Conservation (phyloP, 2,888 invertebrate genomes). For the Hanleya hanleyi region DNA sequence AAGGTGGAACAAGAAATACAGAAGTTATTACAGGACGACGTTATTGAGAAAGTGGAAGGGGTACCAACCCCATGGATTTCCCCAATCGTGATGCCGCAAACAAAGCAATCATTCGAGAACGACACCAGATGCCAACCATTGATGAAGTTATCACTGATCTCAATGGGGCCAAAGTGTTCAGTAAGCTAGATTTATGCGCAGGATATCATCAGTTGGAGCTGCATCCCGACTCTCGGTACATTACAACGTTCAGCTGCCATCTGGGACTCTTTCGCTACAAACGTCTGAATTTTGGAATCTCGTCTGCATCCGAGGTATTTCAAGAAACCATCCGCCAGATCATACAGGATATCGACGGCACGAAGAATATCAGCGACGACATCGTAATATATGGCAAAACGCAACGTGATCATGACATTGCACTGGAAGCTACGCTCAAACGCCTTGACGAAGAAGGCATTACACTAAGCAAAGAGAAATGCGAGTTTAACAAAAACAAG, state of each 20-base stretch:
- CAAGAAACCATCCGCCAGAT: conserved; percentile 34
- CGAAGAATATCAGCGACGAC: conserved; percentile 44
- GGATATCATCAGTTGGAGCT: conserved; percentile 49
- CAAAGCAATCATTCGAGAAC: conserved; percentile 41
- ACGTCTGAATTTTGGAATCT: conserved; percentile 41
- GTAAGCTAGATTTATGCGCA: conserved; percentile 39
- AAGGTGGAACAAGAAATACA: conserved; percentile 38
- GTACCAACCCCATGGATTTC: conserved; percentile 43
- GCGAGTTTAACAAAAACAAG: background rate
- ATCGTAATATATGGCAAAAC: conserved; percentile 39
- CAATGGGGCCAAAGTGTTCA: conserved; percentile 42
- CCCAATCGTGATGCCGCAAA: conserved; percentile 41
- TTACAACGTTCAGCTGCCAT: conserved; percentile 44
- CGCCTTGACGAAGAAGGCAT: conserved; percentile 20
- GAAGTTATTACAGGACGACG: conserved; percentile 31
- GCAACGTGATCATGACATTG: conserved; percentile 34
- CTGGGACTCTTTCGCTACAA: conserved; percentile 40
- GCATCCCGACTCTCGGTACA: conserved; percentile 35
- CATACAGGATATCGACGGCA: conserved; percentile 25
- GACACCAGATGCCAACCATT: conserved; percentile 41
- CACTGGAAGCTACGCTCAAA: conserved; percentile 25
- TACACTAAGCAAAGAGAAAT: background rate
- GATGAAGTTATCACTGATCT: conserved; percentile 45
- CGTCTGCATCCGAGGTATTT: conserved; percentile 38
- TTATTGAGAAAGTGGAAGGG: conserved; percentile 43